Base-by-base conservation (phyloP, 2,888 invertebrate species). In the Agrypnus murinus region DNA sequence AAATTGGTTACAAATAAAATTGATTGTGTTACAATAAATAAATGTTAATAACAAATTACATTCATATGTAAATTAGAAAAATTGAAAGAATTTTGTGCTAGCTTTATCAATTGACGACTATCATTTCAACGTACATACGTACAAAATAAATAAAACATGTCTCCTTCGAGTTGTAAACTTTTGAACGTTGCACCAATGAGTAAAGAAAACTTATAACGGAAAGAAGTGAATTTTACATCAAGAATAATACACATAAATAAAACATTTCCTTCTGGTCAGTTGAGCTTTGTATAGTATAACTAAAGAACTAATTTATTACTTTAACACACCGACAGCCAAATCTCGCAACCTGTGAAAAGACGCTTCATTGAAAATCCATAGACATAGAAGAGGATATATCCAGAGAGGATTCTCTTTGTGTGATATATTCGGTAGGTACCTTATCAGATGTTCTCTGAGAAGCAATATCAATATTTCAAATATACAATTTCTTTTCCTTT, bases 161-260 rank as follows among this genome's bases (percentile, higher is more conserved):
- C n/a, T n/a, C 34, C 10, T 36, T 15, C 9, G 17, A 17, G 36
- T 36, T 14, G 53, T 36, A 55, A 55, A 55, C 5, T 55, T 55
- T 36, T 55, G 34, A 55, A 12, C 34, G 31, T 9, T 53, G 53
- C 34, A n/a, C n/a, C n/a, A 15, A 32, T 34, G 32, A 32, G 14
- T 53, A 31, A 32, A 53, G 32, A 15, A 34, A 53, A 53, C 32
- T 53, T 53, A 55, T 36, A 55, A 36, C 36, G 25, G 31, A n/a
- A n/a, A n/a, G 15, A 55, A 17, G 55, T 55, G 17, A 58, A 43
- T 58, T 55, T 58, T 43, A 58, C 43, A 58, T 40, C 15, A 31
- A 58, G 46, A 66, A 60, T 66, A 60, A 66, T 57, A 45, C 43
- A 58, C 59, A 66, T 66, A 60, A 66, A 66, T 66, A 66, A 66